Conservation (phyloP, 2,888 invertebrate species). For the Phoenoteleia sp. region DNA sequence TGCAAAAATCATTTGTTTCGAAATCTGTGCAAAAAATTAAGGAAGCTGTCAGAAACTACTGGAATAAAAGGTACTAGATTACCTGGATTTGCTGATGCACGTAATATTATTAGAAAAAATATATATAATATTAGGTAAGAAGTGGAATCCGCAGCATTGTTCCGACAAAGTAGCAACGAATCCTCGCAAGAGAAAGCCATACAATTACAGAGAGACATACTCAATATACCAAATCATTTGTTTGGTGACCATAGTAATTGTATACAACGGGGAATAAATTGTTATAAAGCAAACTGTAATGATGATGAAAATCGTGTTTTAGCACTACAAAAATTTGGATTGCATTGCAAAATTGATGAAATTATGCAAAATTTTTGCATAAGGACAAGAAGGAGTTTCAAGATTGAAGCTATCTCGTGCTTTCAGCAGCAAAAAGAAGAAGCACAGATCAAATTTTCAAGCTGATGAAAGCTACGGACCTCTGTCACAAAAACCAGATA, state of each 20-base stretch:
- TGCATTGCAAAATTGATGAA: neutral
- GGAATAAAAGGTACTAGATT: neutral
- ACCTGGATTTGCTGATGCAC: neutral
- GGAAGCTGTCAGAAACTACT: neutral
- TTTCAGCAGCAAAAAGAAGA: neutral
- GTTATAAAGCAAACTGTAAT: neutral
- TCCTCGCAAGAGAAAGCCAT: neutral
- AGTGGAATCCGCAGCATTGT: neutral
- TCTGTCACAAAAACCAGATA: neutral
- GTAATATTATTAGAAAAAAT: neutral
- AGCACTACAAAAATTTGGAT: neutral
- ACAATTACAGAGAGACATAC: neutral
- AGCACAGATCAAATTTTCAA: neutral
- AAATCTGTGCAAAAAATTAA: slow-evolving; percentile 64
- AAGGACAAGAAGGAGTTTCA: neutral
- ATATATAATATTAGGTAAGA: neutral
- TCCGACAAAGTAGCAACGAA: neutral
- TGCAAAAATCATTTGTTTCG: slow-evolving; percentile 80
- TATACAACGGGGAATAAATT: neutral
- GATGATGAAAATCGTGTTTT: neutral
- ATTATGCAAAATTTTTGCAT: neutral
- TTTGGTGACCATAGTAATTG: neutral
- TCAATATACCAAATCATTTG: neutral
- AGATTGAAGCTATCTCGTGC: neutral
- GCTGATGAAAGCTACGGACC: neutral